Evolutionary conservation across 2,888 invertebrate genomes (phyloP).

Genomic region (Synergus umbraculus): DNA sequence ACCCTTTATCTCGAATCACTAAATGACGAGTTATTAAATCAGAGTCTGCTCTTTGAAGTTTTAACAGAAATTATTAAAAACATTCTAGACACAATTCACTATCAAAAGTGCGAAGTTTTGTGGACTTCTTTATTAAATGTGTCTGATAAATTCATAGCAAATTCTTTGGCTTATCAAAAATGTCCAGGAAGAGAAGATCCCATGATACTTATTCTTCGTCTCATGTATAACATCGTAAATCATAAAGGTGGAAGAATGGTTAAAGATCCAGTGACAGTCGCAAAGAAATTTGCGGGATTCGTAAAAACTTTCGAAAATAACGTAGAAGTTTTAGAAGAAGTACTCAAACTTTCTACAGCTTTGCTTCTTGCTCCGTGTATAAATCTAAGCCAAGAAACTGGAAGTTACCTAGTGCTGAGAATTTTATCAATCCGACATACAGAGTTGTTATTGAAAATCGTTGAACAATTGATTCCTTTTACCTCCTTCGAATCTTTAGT

Average conservation of each 20-base stretch:
- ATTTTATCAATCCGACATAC: constrained; percentile 81
- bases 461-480: constrained; percentile 83
- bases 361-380: constrained; percentile 79
- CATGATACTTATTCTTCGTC: constrained; percentile 76
- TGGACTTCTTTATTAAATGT: constrained; percentile 81
- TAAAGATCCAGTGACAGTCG: constrained; percentile 80
- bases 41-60: constrained; percentile 82
- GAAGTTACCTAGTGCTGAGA: constrained; percentile 84
- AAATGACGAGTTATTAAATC: constrained; percentile 74
- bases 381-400: constrained; percentile 85
- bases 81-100: constrained; percentile 81
- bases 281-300: constrained; percentile 78
- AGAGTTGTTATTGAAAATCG: constrained; percentile 82
- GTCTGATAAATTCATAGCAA: constrained; percentile 73
- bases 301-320: constrained; percentile 60
- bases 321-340: constrained; percentile 57
- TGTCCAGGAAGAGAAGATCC: constrained; percentile 61
- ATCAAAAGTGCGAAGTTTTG: constrained; percentile 83
- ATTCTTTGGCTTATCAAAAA: background rate
- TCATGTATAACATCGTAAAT: constrained; percentile 80
- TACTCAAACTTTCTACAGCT: constrained; percentile 62
- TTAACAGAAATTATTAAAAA: constrained; percentile 83
- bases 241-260: constrained; percentile 83
- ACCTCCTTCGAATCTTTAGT: constrained; percentile 86
- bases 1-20: constrained; percentile 83